These are phyloP conservation scores for Mustela nigripes DNA, from an alignment of 2,113 vertebrate genomes.

Conservation along the genomic window DNA sequence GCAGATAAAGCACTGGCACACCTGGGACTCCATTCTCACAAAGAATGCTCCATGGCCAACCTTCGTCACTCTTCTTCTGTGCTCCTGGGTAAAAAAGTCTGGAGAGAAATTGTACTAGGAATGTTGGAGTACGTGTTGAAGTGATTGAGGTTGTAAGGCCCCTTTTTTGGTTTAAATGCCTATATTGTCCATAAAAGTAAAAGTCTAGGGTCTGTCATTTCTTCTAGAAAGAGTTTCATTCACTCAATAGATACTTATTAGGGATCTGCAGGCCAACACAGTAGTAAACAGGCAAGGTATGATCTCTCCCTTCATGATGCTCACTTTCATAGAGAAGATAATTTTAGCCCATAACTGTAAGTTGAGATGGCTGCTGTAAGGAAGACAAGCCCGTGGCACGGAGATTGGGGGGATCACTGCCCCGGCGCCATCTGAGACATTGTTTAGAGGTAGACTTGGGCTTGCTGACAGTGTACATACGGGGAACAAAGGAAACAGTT, in stretches of 20 bases:
- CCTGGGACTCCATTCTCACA: not conserved
- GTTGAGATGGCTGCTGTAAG: not conserved
- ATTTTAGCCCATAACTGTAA: not conserved
- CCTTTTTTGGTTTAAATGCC: not conserved
- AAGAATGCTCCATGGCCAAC: not conserved
- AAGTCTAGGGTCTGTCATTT: not conserved
- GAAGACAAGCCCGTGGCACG: not conserved
- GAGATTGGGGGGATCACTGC: not conserved
- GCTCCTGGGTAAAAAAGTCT: not conserved
- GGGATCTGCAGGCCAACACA: not conserved
- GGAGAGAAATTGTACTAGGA: not conserved
- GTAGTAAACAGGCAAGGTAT: not conserved
- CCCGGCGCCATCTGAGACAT: not conserved
- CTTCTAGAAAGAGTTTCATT: conserved; percentile 1
- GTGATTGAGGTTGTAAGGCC: not conserved
- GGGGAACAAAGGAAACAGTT: not conserved
- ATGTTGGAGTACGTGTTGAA: not conserved
- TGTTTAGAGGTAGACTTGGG: not conserved
- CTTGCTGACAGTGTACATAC: not conserved
- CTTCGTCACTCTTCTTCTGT: not conserved
- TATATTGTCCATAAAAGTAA: not conserved
- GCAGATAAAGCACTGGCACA: not conserved
- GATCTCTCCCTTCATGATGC: not conserved
- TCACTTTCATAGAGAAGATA: not conserved
- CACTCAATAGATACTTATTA: not conserved